These are phyloP conservation scores for Conger conger DNA, from an alignment of 2,113 vertebrate genomes.

Conservation along the genomic window DNA sequence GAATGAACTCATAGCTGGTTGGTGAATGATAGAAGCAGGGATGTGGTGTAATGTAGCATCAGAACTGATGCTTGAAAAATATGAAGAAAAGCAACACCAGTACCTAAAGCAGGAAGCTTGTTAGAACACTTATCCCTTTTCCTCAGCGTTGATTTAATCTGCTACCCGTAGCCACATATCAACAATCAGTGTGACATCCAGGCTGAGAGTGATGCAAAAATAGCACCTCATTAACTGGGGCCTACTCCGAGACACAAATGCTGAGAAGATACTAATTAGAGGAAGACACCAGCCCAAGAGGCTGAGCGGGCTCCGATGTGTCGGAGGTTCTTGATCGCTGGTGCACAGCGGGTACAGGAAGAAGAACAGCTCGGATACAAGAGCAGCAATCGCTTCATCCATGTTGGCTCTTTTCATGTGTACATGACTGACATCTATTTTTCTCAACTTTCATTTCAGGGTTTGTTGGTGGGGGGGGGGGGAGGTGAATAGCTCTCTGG, in stretches of 20 bases:
- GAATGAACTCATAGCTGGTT: neutral
- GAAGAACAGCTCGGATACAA: neutral
- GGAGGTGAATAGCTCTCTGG: neutral
- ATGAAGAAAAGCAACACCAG: neutral
- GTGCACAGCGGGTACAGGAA: neutral
- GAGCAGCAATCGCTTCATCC: neutral
- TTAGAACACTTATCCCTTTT: constrained; percentile 42
- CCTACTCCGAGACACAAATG: constrained; percentile 15
- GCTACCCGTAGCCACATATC: constrained; percentile 33
- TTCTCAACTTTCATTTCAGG: neutral
- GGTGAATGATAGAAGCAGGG: neutral
- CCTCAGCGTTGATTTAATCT: constrained; percentile 43
- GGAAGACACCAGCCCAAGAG: neutral
- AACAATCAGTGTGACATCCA: constrained; percentile 46
- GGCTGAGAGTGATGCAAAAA: constrained; percentile 44
- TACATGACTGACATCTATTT: neutral
- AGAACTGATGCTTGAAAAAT: neutral
- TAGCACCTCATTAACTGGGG: constrained; percentile 48
- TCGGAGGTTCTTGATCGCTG: neutral
- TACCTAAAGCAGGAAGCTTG: constrained; percentile 37
- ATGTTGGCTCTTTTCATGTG: neutral
- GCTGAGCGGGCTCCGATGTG: neutral
- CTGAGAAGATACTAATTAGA: constrained; percentile 18
- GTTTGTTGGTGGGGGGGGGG: neutral
- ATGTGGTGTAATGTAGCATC: neutral